Conservation (phyloP, 2,113 vertebrate species). For the Triplophysa siluroides region DNA sequence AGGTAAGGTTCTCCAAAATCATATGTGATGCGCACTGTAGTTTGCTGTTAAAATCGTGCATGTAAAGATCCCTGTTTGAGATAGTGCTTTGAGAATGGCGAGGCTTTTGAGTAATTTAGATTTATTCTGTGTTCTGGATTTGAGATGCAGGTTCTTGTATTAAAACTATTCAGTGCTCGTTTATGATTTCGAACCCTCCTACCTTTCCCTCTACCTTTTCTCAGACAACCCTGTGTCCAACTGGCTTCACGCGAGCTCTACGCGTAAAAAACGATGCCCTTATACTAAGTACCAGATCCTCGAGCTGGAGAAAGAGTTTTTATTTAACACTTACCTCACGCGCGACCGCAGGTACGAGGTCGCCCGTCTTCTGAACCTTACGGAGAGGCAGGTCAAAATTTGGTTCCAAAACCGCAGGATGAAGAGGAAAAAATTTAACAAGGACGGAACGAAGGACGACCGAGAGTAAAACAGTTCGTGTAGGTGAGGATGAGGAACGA, state of each 20-base stretch:
- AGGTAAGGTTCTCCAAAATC: constrained; percentile 29
- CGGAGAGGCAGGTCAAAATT: constrained; percentile 98
- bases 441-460: constrained; percentile 87
- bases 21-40: not conserved
- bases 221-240: constrained; percentile 92
- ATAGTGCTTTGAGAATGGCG: not conserved
- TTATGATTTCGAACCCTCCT: constrained; percentile 10
- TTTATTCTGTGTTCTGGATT: not conserved
- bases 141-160: not conserved
- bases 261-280: constrained; percentile 93
- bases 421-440: constrained; percentile 99
- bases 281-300: constrained; percentile 95
- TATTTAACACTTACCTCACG: constrained; percentile 98
- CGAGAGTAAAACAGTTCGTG: constrained; percentile 60
- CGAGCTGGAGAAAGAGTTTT: constrained; percentile 97
- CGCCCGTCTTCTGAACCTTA: constrained; percentile 89
- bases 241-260: constrained; percentile 96
- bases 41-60: not conserved
- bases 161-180: not conserved
- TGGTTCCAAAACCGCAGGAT: constrained; percentile 99
- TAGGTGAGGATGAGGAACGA: not conserved
- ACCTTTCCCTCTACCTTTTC: constrained; percentile 48
- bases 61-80: not conserved
- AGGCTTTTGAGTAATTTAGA: not conserved
- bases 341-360: constrained; percentile 96